Percentiles rank a stretch among this genome's conserved stretches.
phyloP scores from a whole-genome alignment of 2,797 vertebrate species.

The Telmatherina bonti region DNA sequence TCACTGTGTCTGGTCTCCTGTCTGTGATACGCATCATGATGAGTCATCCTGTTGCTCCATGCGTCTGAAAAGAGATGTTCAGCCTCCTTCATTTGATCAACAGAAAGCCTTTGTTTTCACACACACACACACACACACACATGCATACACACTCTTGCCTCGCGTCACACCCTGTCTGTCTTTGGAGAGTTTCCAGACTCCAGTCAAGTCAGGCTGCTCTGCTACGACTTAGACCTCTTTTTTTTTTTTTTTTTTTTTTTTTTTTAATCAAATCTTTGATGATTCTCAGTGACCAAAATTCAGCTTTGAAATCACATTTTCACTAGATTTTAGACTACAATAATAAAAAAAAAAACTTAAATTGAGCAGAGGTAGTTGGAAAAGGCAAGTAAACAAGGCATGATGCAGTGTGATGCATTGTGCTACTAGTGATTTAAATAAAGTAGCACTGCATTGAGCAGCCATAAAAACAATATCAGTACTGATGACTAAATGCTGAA shows the following conservation, averaged over 20 bases:
- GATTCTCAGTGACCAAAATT: too few relatives aligned
- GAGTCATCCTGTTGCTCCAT: conserved; percentile 12
- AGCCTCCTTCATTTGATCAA: conserved; percentile 16
- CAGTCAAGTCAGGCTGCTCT: not conserved
- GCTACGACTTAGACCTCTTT: not conserved
- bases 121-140: not conserved
- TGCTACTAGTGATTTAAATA: too few relatives aligned
- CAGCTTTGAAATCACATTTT: not conserved
- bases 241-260: too few relatives aligned
- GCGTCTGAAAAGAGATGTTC: conserved; percentile 8
- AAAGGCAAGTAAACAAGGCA: not conserved
- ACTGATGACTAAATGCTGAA: not conserved
- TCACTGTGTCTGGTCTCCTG: not conserved
- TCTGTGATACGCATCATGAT: conserved; percentile 18
- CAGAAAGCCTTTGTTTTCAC: conserved; percentile 31
- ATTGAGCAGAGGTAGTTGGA: not conserved
- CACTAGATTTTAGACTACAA: not conserved
- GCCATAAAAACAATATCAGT: not conserved
- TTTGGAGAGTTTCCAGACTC: conserved; percentile 14
- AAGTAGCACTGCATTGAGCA: too few relatives aligned
- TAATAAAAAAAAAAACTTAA: too few relatives aligned
- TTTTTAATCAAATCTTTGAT: too few relatives aligned
- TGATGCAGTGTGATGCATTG: not conserved
- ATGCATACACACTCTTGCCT: not conserved
- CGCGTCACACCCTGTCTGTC: conserved; percentile 16